Base-by-base conservation (phyloP, 2,113 vertebrate species). In the Paratilapia polleni region DNA sequence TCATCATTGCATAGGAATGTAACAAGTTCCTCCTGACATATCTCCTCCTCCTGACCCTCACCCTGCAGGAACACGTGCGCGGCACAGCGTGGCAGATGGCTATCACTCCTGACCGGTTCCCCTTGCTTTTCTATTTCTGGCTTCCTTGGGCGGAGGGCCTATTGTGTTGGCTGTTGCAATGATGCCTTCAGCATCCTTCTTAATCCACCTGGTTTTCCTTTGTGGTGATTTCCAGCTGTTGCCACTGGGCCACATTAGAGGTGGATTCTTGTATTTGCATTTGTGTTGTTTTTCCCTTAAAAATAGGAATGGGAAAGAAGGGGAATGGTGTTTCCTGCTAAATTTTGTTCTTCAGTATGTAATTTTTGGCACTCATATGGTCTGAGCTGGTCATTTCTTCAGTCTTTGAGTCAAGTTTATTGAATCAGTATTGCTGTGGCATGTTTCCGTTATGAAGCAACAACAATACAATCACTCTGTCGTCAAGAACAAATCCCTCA, bases 91-190 rank as follows among this genome's bases (percentile, higher is more conserved):
- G 64, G 79, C 89, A 91, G 81, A 92, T 92, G 75, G 81, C 78
- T 61, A n/a, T 78, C 49, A 14, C 61, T 73, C 24, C 66, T 2
- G 4, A 81, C 82, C 17, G n/a, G 74, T 61, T 92, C 9, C 41
- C 73, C 77, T 14, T 14, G 64, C 78, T 64, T 78, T 82, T 82
- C 89, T 89, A 66, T 89, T 83, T 80, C 60, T 78, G 70, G 82
- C 82, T 8, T 62, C 66, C n/a, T 62, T 12, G 24, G n/a, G 58
- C 22, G 0, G 22, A 36, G 22, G 8, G 56, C 57, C 80, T 62
- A 79, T 92, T 90, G 82, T 90, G 22, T 41, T 1, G 4, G 17
- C 83, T 64, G 87, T 14, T 41, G 34, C 14, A 7, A 15, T 59
- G 28, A 60, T 61, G 47, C 41, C 3, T 64, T 64, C 38, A 20